Evolutionary conservation across 2,888 invertebrate genomes (phyloP), one percentile per base, ranked within the genome.

Genomic region (Latheticus oryzae): DNA sequence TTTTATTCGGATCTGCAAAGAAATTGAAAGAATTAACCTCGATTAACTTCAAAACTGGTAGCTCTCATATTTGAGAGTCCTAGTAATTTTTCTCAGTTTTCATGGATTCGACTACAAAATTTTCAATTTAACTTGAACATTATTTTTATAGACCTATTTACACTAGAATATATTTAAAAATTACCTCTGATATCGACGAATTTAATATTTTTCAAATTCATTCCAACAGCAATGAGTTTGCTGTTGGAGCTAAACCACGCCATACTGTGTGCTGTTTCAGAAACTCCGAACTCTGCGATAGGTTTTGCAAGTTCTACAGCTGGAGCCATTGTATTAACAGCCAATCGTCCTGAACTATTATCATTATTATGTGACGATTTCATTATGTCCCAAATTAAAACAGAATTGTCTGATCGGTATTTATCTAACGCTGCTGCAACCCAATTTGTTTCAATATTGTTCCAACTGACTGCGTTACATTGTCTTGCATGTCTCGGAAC

Each of bases 381-480:
- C 30, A 79, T 76, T 8, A 93, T 87, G 77, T 97, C 96, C 95
- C 96, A 97, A 35, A 97, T 83, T 3, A 93, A 82, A 26, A 97
- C 87, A 55, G 93, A 93, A 75, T 90, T 88, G 77, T 97, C 97
- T 23, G 91, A 89, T 61, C 95, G 85, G 74, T 93, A 89, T 74
- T 93, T 93, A 70, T 97, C 97, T 69, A 96, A 83, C 0, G 93
- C 96, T 48, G 90, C 90, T 0, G 92, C 93, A 56, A 97, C 79
- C 66, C 95, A 81, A 76, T 93, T 90, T 12, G 85, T 84, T 67
- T 96, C 94, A 5, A 84, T 78, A 17, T 89, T 90, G 77, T 92
- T 95, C 95, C 96, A 97, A 17, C 91, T 85, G 7, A 97, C 84
- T 0, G 90, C 87, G 68, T 93, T 91, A 74, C 96, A 96, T 62